phyloP scores from a whole-genome alignment of 2,113 vertebrate species.

The Sciurus niger region DNA sequence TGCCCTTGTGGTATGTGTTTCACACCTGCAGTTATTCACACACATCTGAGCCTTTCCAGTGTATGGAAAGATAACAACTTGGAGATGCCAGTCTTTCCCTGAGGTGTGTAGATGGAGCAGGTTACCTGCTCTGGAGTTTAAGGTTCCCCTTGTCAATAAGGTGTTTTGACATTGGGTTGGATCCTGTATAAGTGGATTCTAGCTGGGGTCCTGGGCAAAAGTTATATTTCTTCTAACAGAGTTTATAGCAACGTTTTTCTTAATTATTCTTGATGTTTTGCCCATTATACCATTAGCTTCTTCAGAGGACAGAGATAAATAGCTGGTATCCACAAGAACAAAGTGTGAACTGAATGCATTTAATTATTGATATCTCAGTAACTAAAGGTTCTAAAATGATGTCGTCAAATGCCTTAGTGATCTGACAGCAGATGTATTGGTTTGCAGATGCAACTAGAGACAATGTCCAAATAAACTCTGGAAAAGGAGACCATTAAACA shows the following conservation, averaged over 20 bases:
- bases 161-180: background rate
- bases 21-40: accelerated
- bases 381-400: slow-evolving; percentile 87
- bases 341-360: slow-evolving; percentile 89
- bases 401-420: slow-evolving; percentile 88
- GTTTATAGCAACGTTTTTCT: slow-evolving; percentile 83
- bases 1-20: too few relatives aligned
- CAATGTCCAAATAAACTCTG: background rate
- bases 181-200: background rate
- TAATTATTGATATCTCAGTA: slow-evolving; percentile 92
- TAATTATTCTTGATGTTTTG: slow-evolving; percentile 91
- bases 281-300: slow-evolving; percentile 90
- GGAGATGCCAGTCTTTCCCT: accelerated
- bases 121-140: background rate
- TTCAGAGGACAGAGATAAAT: slow-evolving; percentile 89
- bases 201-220: slow-evolving; percentile 49
- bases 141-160: background rate
- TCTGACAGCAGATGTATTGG: slow-evolving; percentile 84
- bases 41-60: background rate
- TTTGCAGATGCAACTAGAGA: slow-evolving; percentile 75
- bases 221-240: slow-evolving; percentile 79
- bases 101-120: accelerated
- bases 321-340: slow-evolving; percentile 87
- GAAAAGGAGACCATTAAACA: slow-evolving; percentile 19
- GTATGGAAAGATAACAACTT: accelerated